Percentiles rank a stretch among this genome's conserved stretches.
These are phyloP conservation scores for Cetonia aurata DNA, from an alignment of 2,888 invertebrate genomes.

Conservation along the genomic window DNA sequence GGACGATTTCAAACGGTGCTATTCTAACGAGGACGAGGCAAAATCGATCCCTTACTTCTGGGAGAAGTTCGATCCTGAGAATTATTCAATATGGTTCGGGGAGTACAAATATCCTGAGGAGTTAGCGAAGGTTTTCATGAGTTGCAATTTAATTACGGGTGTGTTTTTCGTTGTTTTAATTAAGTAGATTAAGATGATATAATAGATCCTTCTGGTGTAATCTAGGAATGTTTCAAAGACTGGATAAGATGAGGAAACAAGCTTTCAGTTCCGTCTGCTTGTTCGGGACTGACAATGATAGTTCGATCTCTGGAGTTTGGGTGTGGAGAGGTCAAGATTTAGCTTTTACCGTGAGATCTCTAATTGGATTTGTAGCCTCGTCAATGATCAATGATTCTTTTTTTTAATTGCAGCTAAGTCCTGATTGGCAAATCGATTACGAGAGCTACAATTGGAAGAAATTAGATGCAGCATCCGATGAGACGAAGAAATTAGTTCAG, in stretches of 20 bases:
- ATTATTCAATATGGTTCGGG: slow-evolving; percentile 97
- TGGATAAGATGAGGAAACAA: slow-evolving; percentile 98
- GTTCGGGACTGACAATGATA: slow-evolving; percentile 93
- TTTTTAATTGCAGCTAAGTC: slow-evolving; percentile 72
- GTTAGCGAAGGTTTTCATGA: slow-evolving; percentile 95
- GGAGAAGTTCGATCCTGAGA: slow-evolving; percentile 95
- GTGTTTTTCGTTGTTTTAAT: slow-evolving; percentile 49
- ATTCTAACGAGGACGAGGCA: slow-evolving; percentile 95
- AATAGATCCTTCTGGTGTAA: background rate
- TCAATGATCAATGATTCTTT: background rate
- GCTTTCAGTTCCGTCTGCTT: slow-evolving; percentile 95
- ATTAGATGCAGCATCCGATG: slow-evolving; percentile 82
- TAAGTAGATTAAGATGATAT: background rate
- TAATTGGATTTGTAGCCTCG: background rate
- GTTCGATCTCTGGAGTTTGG: slow-evolving; percentile 96
- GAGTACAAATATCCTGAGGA: slow-evolving; percentile 98
- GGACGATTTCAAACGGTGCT: slow-evolving; percentile 97
- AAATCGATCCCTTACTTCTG: slow-evolving; percentile 98
- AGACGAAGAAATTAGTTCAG: slow-evolving; percentile 87
- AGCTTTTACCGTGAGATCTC: slow-evolving; percentile 78
- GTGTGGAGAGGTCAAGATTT: slow-evolving; percentile 97
- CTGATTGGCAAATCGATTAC: slow-evolving; percentile 97
- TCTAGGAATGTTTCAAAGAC: slow-evolving; percentile 95
- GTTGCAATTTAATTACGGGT: slow-evolving; percentile 92
- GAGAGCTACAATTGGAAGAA: slow-evolving; percentile 95